Evolutionary conservation across 2,888 invertebrate species (phyloP), one percentile per base, ranked within the genome.

Genomic region (Ypsolopha sequella): DNA sequence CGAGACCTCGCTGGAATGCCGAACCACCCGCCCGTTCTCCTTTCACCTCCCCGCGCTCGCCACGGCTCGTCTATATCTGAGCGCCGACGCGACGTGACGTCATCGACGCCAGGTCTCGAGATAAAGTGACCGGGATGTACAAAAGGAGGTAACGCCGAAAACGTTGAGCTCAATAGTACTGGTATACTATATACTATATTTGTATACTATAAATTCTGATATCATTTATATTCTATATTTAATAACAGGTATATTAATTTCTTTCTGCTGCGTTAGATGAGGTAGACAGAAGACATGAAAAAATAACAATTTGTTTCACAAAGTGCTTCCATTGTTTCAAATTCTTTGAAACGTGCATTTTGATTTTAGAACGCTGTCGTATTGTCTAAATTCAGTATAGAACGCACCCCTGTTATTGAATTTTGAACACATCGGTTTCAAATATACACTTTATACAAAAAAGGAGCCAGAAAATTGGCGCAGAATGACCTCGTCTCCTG

Each of bases 391-490:
- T 55, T 58, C 50, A 58, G 60, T 51, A 54, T 34, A 33, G 33
- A 33, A 45, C n/a, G 52, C 54, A 56, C 58, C 24, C 24, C 67
- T 70, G 70, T 69, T 73, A 75, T 70, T 62, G 58, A 65, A 66
- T 65, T 69, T 70, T 72, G 77, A 78, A 78, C 78, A 78, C 76
- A 74, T 73, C 60, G 56, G 60, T 70, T 67, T 24, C 24, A 24
- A 24, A 24, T 24, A 24, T 24, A 24, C 24, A 24, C 24, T 24
- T 24, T 24, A 24, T 24, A 24, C 24, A 24, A 4, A 24, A 24
- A 24, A 24, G 4, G 24, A 4, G 24, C 2, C 24, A 2, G 24
- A 24, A 24, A 24, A 24, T 24, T 4, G 24, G 24, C 24, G 55
- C 52, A 53, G 24, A 44, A 7, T 14, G n/a, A n/a, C n/a, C n/a